Evolutionary conservation across 2,113 vertebrate species (phyloP).

Genomic region (Chlamydotis undulata): DNA sequence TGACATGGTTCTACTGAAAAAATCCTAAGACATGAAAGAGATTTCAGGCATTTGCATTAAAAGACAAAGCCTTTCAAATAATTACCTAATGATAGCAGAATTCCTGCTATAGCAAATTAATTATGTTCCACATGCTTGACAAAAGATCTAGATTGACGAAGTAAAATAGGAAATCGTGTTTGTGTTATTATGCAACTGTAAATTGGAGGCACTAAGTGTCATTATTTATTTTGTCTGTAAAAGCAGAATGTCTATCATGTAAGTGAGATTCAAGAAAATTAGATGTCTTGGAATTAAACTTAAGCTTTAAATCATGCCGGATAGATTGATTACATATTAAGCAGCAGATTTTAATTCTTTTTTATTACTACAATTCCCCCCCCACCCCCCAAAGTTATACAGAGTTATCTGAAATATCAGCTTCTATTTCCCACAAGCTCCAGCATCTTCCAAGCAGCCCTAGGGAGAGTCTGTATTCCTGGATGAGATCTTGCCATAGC

Average conservation of each 20-base stretch:
- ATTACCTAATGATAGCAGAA: not conserved
- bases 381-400: not conserved
- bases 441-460: not conserved
- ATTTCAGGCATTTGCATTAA: not conserved
- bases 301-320: not conserved
- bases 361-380: not conserved
- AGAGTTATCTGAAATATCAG: not conserved
- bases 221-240: slow-evolving; percentile 2
- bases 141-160: not conserved
- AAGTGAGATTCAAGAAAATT: not conserved
- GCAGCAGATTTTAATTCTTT: not conserved
- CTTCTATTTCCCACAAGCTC: not conserved
- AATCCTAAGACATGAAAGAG: not conserved
- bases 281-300: not conserved
- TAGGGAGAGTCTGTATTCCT: not conserved
- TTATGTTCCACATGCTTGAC: not conserved
- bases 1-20: not conserved
- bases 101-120: not conserved
- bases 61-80: slow-evolving; percentile 1
- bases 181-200: not conserved
- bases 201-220: not conserved
- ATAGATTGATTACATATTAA: not conserved
- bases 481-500: not conserved
- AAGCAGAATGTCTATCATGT: not conserved
- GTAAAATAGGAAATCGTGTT: not conserved